Conservation (phyloP, 2,113 vertebrate genomes). For the Oryzias javanicus region DNA sequence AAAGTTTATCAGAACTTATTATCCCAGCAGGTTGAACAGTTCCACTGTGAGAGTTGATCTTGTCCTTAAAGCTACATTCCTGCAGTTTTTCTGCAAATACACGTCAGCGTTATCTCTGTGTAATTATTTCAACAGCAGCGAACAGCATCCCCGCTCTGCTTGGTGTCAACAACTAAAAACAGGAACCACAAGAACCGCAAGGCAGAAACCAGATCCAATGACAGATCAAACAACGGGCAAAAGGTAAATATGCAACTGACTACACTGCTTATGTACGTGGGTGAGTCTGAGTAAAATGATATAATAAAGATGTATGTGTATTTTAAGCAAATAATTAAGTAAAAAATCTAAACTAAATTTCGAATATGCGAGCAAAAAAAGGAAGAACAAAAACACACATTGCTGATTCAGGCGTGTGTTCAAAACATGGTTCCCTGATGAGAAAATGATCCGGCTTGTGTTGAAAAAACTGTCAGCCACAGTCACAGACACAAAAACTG, state of each 20-base stretch:
- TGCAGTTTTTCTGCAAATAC: not conserved
- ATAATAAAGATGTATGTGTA: too few relatives aligned
- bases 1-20: too few relatives aligned
- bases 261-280: not conserved
- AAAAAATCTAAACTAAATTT: constrained; percentile 19
- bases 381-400: constrained; percentile 4
- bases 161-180: constrained; percentile 31
- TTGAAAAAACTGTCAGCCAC: not conserved
- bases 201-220: not conserved
- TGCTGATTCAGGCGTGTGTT: not conserved
- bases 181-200: not conserved
- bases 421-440: constrained; percentile 3
- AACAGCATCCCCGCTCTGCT: constrained; percentile 21
- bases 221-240: constrained; percentile 3
- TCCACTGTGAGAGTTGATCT: constrained; percentile 12
- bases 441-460: constrained; percentile 8
- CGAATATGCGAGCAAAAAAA: constrained; percentile 45
- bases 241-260: not conserved
- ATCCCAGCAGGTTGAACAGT: too few relatives aligned
- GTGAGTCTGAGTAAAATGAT: too few relatives aligned
- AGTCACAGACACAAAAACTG: constrained; percentile 22
- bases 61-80: constrained; percentile 17
- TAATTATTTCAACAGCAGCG: constrained; percentile 53
- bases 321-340: not conserved
- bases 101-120: constrained; percentile 25